These are phyloP conservation scores for Phaethornis superciliosus DNA, from an alignment of 2,113 vertebrate genomes.

Conservation along the genomic window DNA sequence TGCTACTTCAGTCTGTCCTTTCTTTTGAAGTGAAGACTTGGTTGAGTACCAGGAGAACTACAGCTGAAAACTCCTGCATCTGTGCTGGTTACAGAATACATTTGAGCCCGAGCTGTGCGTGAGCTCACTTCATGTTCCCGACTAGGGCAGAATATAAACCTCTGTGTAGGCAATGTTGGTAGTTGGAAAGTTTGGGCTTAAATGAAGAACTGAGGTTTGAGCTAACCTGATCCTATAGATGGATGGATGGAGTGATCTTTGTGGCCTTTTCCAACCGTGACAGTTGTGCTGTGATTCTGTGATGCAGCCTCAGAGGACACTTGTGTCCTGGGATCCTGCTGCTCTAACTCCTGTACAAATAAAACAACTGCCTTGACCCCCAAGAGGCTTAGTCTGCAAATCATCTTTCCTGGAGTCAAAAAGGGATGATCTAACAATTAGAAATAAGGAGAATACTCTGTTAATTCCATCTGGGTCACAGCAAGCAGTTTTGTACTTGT, in stretches of 20 bases:
- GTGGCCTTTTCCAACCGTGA: too few species aligned
- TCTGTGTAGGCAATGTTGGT: slow-evolving; percentile 20
- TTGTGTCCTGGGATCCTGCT: slow-evolving; percentile 37
- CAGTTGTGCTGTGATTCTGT: too few species aligned
- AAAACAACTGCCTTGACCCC: slow-evolving; percentile 30
- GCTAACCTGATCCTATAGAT: not conserved
- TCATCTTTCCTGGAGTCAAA: slow-evolving; percentile 46
- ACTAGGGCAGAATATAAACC: not conserved
- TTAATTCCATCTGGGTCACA: slow-evolving; percentile 45
- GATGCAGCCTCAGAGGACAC: not conserved
- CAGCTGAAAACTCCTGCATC: not conserved
- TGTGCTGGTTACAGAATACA: not conserved
- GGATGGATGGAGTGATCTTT: too few species aligned
- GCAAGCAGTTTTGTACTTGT: slow-evolving; percentile 11
- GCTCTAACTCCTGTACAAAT: slow-evolving; percentile 50
- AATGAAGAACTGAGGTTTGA: not conserved
- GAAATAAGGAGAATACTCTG: slow-evolving; percentile 24
- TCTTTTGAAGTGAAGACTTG: not conserved
- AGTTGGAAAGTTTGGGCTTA: not conserved
- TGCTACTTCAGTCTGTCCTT: not conserved
- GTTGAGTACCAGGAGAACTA: not conserved
- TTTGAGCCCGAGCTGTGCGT: not conserved
- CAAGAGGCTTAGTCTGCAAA: slow-evolving; percentile 38
- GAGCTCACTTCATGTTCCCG: not conserved
- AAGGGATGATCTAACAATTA: slow-evolving; percentile 53